phyloP scores from a whole-genome alignment of 2,797 vertebrate species.

The Mus caroli region DNA sequence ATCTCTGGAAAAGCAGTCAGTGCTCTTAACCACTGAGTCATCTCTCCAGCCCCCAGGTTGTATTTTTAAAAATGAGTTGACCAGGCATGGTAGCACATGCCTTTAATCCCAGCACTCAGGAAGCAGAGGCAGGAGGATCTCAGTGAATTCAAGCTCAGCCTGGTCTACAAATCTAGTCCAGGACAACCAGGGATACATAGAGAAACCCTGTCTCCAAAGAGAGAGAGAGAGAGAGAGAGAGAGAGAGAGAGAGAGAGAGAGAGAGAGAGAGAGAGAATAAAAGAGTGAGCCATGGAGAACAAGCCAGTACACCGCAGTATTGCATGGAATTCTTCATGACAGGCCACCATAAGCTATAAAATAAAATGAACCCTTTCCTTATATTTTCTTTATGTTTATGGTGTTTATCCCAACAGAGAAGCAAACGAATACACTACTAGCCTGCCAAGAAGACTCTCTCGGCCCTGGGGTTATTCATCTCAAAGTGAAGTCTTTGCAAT shows the following conservation, averaged over 20 bases:
- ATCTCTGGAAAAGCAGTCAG: too few species aligned
- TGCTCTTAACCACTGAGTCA: too few species aligned
- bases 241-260: too few species aligned
- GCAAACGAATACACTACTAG: background rate
- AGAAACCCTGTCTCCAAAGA: background rate
- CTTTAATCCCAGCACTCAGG: background rate
- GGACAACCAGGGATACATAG: background rate
- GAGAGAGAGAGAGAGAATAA: too few species aligned
- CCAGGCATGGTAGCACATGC: background rate
- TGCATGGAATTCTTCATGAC: background rate
- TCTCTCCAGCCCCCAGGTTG: background rate
- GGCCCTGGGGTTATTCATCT: background rate
- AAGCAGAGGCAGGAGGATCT: background rate
- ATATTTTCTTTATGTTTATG: background rate
- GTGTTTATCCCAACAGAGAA: background rate
- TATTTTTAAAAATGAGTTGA: background rate
- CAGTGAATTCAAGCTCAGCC: background rate
- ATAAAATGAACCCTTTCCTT: background rate
- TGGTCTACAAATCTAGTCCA: background rate
- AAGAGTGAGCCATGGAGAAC: background rate
- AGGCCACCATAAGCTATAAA: background rate
- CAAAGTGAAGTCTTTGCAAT: background rate
- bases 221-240: too few species aligned
- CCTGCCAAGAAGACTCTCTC: background rate
- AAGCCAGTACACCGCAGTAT: background rate